Evolutionary conservation across 2,113 vertebrate species (phyloP).

Genomic region (Chloropsis hardwickii): DNA sequence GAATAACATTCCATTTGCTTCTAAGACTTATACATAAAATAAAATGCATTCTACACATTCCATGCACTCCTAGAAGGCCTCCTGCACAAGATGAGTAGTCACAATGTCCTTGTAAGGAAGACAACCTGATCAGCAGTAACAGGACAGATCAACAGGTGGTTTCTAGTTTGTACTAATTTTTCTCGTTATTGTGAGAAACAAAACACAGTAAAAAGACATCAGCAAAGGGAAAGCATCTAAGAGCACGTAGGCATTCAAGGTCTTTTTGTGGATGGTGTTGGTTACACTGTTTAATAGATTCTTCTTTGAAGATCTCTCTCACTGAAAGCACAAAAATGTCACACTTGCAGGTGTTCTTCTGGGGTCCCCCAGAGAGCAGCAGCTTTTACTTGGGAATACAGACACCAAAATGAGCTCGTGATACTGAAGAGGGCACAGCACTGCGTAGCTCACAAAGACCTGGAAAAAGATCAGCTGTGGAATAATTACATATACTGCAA

Average conservation of each 20-base stretch:
- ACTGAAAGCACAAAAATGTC: neutral
- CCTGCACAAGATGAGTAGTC: neutral
- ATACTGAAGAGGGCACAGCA: neutral
- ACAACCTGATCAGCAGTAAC: neutral
- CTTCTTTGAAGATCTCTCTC: neutral
- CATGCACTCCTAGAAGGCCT: neutral
- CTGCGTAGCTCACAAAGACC: neutral
- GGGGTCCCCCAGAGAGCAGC: neutral
- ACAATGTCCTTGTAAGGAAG: neutral
- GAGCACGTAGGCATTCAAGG: neutral
- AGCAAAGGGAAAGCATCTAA: neutral
- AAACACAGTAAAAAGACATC: neutral
- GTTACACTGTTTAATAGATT: neutral
- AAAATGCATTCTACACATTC: neutral
- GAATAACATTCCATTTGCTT: neutral
- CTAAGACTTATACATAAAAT: neutral
- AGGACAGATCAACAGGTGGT: neutral
- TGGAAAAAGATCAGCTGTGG: neutral
- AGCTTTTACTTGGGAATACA: neutral
- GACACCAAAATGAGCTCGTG: neutral
- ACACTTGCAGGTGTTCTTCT: neutral
- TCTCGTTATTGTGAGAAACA: neutral
- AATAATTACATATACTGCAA: neutral
- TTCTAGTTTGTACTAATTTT: neutral
- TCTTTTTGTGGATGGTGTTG: neutral